phyloP scores from a whole-genome alignment of 2,113 vertebrate species.

The Pelecanoides urinatrix region DNA sequence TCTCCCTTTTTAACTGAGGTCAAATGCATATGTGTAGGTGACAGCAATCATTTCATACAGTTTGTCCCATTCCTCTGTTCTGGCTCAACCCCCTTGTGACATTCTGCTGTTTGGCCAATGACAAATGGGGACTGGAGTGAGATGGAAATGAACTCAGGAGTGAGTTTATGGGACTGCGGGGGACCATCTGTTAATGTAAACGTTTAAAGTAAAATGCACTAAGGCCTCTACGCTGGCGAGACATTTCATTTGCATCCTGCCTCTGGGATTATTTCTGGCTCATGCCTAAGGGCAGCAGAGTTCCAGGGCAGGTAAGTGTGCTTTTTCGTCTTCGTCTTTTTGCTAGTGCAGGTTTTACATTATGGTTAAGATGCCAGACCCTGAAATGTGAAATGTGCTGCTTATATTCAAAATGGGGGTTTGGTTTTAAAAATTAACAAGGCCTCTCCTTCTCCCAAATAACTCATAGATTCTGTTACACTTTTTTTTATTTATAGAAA shows the following conservation, averaged over 20 bases:
- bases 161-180: constrained; percentile 72
- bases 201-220: constrained; percentile 78
- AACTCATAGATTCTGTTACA: background rate
- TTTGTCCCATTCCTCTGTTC: constrained; percentile 50
- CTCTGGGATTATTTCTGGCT: constrained; percentile 64
- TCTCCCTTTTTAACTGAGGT: constrained; percentile 36
- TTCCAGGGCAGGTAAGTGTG: background rate
- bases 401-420: background rate
- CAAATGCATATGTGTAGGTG: constrained; percentile 51
- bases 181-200: constrained; percentile 82
- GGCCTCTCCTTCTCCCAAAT: background rate
- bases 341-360: background rate
- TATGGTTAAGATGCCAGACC: background rate
- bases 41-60: constrained; percentile 34
- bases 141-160: constrained; percentile 70
- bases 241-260: constrained; percentile 73
- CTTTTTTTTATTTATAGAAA: background rate
- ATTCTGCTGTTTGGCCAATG: constrained; percentile 44
- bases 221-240: constrained; percentile 61
- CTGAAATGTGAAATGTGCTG: background rate
- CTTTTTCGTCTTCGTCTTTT: constrained; percentile 36
- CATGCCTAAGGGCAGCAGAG: constrained; percentile 27
- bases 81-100: constrained; percentile 49
- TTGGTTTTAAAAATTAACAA: constrained; percentile 8
- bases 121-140: constrained; percentile 65